Evolutionary conservation across 2,113 vertebrate species (phyloP), one percentile per base, ranked within the genome.

Genomic region (Hippocampus mohnikei): DNA sequence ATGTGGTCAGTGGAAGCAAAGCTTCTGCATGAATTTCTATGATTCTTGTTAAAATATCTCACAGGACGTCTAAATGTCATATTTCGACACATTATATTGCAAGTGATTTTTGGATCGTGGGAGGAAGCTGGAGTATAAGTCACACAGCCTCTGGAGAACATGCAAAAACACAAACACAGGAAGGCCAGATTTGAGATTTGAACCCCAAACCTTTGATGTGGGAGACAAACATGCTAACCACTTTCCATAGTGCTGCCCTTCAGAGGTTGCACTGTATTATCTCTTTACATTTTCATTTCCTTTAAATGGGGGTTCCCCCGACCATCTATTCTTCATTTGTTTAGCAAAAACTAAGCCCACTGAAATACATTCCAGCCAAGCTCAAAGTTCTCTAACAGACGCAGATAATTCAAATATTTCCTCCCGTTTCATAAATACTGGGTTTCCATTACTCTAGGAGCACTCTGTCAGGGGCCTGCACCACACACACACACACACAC

Each of bases 381-480:
- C 60, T 68, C 62, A 63, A 69, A 69, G 55, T 67, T 76, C 70
- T 60, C 71, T 48, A 69, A 78, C 79, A 85, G 73, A 84, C 77
- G 70, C 75, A 85, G 83, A 88, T 75, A 50, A 77, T 84, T 79
- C 72, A 84, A 81, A 76, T 82, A 77, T 72, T 83, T 81, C 86
- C 77, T 82, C 71, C 72, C 74, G 70, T 81, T 80, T 87, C 71
- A 86, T 88, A 88, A 89, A 90, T 89, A 85, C 81, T 79, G 82
- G 83, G 81, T 91, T 92, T 91, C 90, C 85, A 88, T 92, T 90
- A 86, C 84, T 82, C 67, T 75, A 77, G 66, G 59, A 88, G 73
- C 67, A 44, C 80, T 62, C 79, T 81, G 74, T 70, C 65, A 21
- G 52, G 70, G 61, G 72, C 77, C 25, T 74, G 64, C 75, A 70